Evolutionary conservation across 2,113 vertebrate species (phyloP).

Genomic region (Pangasianodon gigas): DNA sequence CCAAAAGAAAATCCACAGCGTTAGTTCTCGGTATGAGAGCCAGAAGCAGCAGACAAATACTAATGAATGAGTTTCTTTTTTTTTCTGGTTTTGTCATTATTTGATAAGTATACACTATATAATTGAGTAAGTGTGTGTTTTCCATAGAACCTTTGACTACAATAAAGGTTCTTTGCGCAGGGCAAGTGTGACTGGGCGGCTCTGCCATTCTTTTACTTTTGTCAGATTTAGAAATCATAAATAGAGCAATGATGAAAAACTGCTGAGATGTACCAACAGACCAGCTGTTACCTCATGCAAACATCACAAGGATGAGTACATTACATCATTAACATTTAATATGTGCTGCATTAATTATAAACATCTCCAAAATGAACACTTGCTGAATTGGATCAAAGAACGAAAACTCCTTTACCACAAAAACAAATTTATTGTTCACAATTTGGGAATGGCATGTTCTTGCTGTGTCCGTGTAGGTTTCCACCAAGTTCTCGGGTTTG

Average conservation of each 20-base stretch:
- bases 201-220: slow-evolving; percentile 4
- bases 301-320: background rate
- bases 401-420: background rate
- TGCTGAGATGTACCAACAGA: background rate
- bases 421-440: background rate
- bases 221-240: slow-evolving; percentile 31
- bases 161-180: background rate
- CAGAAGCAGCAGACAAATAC: background rate
- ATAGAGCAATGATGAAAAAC: slow-evolving; percentile 39
- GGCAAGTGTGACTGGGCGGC: background rate
- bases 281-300: slow-evolving; percentile 35
- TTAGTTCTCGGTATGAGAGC: background rate
- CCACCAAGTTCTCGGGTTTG: background rate
- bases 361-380: background rate
- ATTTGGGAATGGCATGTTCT: background rate
- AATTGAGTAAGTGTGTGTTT: background rate
- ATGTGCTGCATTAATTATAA: background rate
- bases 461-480: background rate
- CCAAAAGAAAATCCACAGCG: slow-evolving; percentile 9
- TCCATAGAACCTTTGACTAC: background rate
- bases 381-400: slow-evolving; percentile 21
- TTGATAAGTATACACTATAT: slow-evolving; percentile 1
- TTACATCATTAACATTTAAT: background rate
- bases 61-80: background rate
- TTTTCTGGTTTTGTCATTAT: slow-evolving; percentile 9